Evolutionary conservation across 2,888 invertebrate species (phyloP).

Genomic region (Epiblema foenella): DNA sequence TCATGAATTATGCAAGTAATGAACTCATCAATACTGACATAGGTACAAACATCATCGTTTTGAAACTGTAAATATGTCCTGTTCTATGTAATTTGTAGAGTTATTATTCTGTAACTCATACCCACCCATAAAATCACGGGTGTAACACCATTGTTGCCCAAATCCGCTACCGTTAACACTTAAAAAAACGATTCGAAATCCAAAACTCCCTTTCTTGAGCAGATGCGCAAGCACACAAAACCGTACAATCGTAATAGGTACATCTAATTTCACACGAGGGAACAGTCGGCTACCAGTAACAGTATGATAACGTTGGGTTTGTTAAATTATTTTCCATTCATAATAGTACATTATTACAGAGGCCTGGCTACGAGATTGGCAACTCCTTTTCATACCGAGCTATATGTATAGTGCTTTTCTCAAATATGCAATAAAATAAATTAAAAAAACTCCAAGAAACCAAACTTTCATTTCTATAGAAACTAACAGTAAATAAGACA

Average conservation of each 20-base stretch:
- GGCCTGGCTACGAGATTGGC: no score
- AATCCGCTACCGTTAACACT: constrained; percentile 49
- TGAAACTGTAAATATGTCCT: not conserved
- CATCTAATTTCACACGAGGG: constrained; percentile 68
- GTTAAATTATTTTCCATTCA: no score
- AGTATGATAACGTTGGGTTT: constrained; percentile 11
- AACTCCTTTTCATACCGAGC: no score
- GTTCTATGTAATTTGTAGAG: not conserved
- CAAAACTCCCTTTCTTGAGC: constrained; percentile 72
- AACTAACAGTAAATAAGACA: no score
- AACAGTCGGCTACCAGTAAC: constrained; percentile 45
- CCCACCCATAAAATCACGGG: constrained; percentile 5
- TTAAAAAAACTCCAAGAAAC: no score
- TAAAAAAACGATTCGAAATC: constrained; percentile 67
- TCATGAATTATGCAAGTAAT: no score
- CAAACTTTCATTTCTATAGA: no score
- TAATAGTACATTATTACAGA: no score
- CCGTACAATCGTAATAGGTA: constrained; percentile 61
- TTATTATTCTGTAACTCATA: constrained; percentile 10
- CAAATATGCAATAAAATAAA: no score
- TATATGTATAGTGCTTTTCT: no score
- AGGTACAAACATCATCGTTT: no score
- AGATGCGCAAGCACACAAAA: constrained; percentile 77
- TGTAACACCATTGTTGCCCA: constrained; percentile 12
- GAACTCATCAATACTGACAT: no score